Conservation (phyloP, 2,888 invertebrate genomes). For the Sminthurinus aureus region DNA sequence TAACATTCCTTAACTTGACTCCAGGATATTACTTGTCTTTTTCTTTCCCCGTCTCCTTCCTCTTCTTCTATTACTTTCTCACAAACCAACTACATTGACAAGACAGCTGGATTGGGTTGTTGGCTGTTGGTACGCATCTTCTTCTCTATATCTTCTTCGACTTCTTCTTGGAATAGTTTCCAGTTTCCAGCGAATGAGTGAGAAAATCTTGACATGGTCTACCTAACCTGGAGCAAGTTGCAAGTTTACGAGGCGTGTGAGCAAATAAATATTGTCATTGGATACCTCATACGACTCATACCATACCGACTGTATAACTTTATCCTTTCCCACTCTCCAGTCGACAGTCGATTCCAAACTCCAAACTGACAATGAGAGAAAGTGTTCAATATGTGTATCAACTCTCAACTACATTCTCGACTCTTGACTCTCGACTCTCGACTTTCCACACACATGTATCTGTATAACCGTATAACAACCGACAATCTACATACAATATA, state of each 20-base stretch:
- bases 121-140: background rate
- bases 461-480: too few relatives aligned
- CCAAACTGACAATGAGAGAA: too few relatives aligned
- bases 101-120: background rate
- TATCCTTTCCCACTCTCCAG: too few relatives aligned
- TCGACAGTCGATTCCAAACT: too few relatives aligned
- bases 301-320: too few relatives aligned
- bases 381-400: too few relatives aligned
- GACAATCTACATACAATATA: too few relatives aligned
- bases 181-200: background rate
- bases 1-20: background rate
- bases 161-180: background rate
- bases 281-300: background rate
- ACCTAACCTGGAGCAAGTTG: background rate
- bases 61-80: background rate
- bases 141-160: background rate
- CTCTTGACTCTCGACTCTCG: too few relatives aligned
- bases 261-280: conserved; percentile 21
- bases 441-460: too few relatives aligned
- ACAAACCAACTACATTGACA: too few relatives aligned
- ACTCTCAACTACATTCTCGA: too few relatives aligned
- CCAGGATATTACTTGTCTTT: background rate
- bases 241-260: conserved; percentile 9
- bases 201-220: background rate
- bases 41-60: background rate